A percentile compares a stretch with the other conserved stretches of the same genome.
These are phyloP conservation scores for Pseudococcus viburni DNA, from an alignment of 2,888 invertebrate species.

Conservation along the genomic window DNA sequence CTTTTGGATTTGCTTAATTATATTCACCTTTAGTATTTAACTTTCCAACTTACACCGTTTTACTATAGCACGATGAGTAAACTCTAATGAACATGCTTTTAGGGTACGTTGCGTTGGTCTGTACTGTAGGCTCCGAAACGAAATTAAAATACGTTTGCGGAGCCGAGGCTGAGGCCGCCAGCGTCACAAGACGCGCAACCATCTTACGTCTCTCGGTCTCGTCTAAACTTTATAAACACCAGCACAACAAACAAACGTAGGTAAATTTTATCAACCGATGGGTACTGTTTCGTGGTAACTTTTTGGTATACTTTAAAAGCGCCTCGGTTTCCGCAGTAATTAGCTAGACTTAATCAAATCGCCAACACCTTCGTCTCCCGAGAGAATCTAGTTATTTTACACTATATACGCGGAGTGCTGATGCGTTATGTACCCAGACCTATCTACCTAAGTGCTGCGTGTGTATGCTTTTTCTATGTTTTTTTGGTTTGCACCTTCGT, in stretches of 20 bases:
- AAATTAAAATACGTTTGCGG: slow-evolving; percentile 54
- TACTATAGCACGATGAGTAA: neutral
- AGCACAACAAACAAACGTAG: slow-evolving; percentile 19
- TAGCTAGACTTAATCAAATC: slow-evolving; percentile 49
- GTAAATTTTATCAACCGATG: slow-evolving; percentile 56
- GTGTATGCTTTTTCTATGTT: neutral
- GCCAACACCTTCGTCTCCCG: slow-evolving; percentile 23
- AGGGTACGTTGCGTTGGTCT: slow-evolving; percentile 29
- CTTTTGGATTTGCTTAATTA: slow-evolving; percentile 55
- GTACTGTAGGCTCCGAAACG: slow-evolving; percentile 29
- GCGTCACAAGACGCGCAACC: neutral
- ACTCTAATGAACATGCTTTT: slow-evolving; percentile 55
- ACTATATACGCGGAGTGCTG: neutral
- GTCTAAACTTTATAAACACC: neutral
- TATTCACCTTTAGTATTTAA: slow-evolving; percentile 58
- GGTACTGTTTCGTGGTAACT: slow-evolving; percentile 47
- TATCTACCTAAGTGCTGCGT: neutral
- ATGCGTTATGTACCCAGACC: neutral
- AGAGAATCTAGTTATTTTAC: slow-evolving; percentile 16
- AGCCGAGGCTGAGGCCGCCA: neutral
- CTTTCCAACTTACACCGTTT: slow-evolving; percentile 49
- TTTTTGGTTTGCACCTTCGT: too few species aligned
- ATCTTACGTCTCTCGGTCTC: slow-evolving; percentile 15
- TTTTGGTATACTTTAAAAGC: slow-evolving; percentile 49
- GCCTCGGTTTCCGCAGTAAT: slow-evolving; percentile 41